A percentile compares a stretch with the other conserved stretches of the same genome.
Conservation (phyloP, 1,140 invertebrate genomes). For the Subanguina moxae region DNA sequence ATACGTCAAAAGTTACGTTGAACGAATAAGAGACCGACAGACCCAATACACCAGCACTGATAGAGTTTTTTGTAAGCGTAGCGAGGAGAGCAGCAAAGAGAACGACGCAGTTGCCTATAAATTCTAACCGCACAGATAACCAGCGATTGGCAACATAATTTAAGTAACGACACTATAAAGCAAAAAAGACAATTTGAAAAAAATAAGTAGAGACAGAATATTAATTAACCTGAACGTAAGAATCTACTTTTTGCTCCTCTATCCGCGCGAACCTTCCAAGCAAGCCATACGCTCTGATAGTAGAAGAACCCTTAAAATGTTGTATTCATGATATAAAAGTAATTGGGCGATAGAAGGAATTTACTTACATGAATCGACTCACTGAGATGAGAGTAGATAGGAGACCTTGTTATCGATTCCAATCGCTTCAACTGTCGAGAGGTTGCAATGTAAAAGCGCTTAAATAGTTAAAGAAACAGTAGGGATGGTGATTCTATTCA, state of each 20-base stretch:
- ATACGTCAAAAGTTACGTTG: conserved; percentile 50
- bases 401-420: conserved; percentile 88
- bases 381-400: conserved; percentile 84
- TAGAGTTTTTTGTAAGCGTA: conserved; percentile 6
- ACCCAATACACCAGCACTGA: conserved; percentile 61
- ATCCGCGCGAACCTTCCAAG: conserved; percentile 62
- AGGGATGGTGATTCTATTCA: conserved; percentile 23
- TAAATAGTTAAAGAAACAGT: conserved; percentile 53
- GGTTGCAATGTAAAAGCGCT: conserved; percentile 87
- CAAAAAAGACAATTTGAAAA: background rate
- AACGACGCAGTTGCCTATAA: conserved; percentile 39
- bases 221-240: conserved; percentile 60
- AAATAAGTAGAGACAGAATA: background rate
- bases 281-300: conserved; percentile 65
- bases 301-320: conserved; percentile 56
- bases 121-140: conserved; percentile 64
- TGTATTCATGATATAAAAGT: background rate
- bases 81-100: conserved; percentile 22
- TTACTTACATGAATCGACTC: conserved; percentile 19
- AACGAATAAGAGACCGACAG: conserved; percentile 60
- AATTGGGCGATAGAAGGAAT: background rate
- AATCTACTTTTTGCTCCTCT: conserved; percentile 62
- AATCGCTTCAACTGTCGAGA: conserved; percentile 88
- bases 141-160: conserved; percentile 60
- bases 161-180: conserved; percentile 58